Base-by-base conservation (phyloP, 2,113 vertebrate genomes). In the Misgurnus mizolepis region DNA sequence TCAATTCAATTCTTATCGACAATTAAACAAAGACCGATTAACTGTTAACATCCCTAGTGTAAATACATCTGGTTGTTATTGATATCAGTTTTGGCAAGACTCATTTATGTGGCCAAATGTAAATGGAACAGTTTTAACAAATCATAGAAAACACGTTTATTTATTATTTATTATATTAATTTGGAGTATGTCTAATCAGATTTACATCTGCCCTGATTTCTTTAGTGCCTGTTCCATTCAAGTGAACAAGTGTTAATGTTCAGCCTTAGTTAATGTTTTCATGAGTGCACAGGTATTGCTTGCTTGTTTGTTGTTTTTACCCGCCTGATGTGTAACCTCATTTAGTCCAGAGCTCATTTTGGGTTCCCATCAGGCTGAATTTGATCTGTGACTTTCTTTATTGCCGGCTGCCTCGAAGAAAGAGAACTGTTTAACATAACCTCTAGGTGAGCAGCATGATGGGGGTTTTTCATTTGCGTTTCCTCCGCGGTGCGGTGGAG, bases 301-400 rank as follows among this genome's bases (percentile, higher is more conserved):
- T 22, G 7, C 43, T 27, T n/a, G 27, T 74, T 65, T 50, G 15
- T 34, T 47, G 34, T 12, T 41, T 6, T 58, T 41, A 45, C 39
- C 45, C 11, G n/a, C 22, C 49, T 69, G 62, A 2, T 55, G 14
- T 43, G 41, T 43, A 22, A 74, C 55, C 14, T 34, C 27, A 17
- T 67, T 73, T 56, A 53, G 27, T 68, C 67, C 56, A 5, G 45
- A 0, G n/a, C 9, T 55, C 4, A 27, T 67, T 39, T 67, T 61
- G 34, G 47, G 56, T 27, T 53, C 18, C 34, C 56, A 9, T 67
- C 49, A 50, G 55, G 34, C 76, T 73, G 68, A 78, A 12, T 61
- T 78, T 47, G 39, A 22, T 60, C 22, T 60, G 27, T 45, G 61
- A 65, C 80, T 79, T 70, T 71, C 60, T 72, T 78, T 43, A 39